Percentiles rank a stretch among this genome's conserved stretches.
These are phyloP conservation scores for Ibycter americanus DNA, from an alignment of 2,797 vertebrate genomes.

Conservation along the genomic window DNA sequence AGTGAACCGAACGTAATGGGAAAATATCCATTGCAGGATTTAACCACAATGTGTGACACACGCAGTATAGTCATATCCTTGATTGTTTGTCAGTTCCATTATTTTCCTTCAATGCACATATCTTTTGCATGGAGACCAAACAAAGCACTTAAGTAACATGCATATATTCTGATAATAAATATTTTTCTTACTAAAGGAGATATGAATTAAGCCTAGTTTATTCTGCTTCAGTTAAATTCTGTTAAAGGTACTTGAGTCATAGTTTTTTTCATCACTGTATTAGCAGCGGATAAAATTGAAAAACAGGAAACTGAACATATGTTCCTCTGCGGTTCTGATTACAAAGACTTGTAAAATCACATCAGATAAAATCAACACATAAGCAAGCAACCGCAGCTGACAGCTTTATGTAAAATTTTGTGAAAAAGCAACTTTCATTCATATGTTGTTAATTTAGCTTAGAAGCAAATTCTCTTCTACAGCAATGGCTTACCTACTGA, in stretches of 20 bases:
- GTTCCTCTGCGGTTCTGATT: neutral
- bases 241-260: neutral
- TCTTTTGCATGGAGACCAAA: neutral
- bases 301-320: neutral
- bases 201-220: neutral
- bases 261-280: neutral
- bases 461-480: neutral
- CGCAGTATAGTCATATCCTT: accelerated
- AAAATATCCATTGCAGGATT: neutral
- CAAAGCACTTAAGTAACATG: neutral
- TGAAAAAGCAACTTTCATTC: conserved; percentile 29
- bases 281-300: neutral
- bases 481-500: neutral
- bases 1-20: neutral
- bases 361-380: neutral
- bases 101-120: neutral
- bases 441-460: conserved; percentile 4
- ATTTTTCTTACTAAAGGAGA: neutral
- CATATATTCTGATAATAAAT: neutral
- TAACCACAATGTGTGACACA: accelerated
- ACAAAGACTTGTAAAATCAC: neutral
- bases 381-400: neutral
- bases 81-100: neutral
- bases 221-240: neutral
- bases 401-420: conserved; percentile 23